Conservation (phyloP, 2,888 invertebrate genomes). For the Onthophagus sagittarius region DNA sequence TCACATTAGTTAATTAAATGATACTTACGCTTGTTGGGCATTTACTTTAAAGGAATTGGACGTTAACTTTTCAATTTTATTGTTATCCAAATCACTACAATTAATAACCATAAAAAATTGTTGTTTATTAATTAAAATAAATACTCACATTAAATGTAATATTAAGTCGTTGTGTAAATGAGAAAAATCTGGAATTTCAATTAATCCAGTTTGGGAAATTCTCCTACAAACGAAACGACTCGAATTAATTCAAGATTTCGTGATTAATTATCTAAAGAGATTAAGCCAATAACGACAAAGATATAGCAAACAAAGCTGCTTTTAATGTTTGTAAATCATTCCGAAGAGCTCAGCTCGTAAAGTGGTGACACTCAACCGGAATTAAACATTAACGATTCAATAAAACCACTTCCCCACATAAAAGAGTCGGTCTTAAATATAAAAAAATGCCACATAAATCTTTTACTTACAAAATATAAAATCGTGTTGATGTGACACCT, state of each 20-base stretch:
- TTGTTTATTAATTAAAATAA: constrained; percentile 1
- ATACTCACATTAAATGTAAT: constrained; percentile 68
- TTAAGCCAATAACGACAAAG: background rate
- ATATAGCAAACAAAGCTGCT: too few species aligned
- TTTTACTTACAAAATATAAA: constrained; percentile 60
- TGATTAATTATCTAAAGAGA: too few species aligned
- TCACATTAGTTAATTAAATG: too few species aligned
- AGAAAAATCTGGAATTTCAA: constrained; percentile 63
- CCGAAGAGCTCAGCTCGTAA: too few species aligned
- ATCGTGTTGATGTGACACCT: constrained; percentile 51
- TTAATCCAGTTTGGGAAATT: constrained; percentile 64
- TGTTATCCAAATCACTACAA: constrained; percentile 68
- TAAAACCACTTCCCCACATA: background rate
- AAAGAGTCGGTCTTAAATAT: constrained; percentile 26
- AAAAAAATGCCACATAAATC: too few species aligned
- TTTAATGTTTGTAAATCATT: too few species aligned
- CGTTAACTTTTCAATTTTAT: constrained; percentile 61
- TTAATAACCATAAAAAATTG: background rate
- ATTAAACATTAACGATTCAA: background rate
- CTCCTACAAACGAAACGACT: constrained; percentile 52
- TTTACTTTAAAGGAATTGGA: constrained; percentile 64
- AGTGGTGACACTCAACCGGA: too few species aligned
- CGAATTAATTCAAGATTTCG: too few species aligned
- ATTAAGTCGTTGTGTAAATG: constrained; percentile 56
- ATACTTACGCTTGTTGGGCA: constrained; percentile 73